Evolutionary conservation across 1,140 invertebrate genomes (phyloP).

Genomic region (Sarcophaga bullata): DNA sequence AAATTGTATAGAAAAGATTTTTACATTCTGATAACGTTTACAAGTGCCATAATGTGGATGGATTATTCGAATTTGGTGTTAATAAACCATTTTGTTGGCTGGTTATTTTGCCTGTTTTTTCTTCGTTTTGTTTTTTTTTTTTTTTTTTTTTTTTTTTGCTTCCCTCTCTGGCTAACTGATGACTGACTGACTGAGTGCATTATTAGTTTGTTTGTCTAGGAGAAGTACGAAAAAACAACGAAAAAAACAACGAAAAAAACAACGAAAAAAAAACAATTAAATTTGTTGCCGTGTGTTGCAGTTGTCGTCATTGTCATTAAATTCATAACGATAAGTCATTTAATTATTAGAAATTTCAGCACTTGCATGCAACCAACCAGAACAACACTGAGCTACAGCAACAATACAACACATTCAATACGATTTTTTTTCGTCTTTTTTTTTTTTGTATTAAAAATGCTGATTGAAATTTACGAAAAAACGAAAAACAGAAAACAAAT

Average conservation of each 20-base stretch:
- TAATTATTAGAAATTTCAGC: constrained; percentile 42
- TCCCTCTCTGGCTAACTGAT: background rate
- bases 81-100: constrained; percentile 34
- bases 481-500: background rate
- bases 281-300: constrained; percentile 17
- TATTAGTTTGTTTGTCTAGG: too few relatives aligned
- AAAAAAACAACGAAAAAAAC: constrained; percentile 16
- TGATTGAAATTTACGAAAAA: background rate
- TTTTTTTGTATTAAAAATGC: too few relatives aligned
- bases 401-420: too few relatives aligned
- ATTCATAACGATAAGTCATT: constrained; percentile 34
- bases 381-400: background rate
- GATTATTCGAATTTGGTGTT: constrained; percentile 39
- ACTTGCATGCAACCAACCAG: constrained; percentile 37
- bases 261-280: constrained; percentile 6
- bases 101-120: background rate
- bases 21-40: constrained; percentile 30
- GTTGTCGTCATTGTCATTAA: constrained; percentile 42
- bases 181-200: too few relatives aligned
- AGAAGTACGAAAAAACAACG: too few relatives aligned
- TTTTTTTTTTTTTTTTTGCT: background rate
- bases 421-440: too few relatives aligned
- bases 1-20: constrained; percentile 2
- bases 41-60: constrained; percentile 35
- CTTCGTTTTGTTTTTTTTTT: background rate